Evolutionary conservation across 2,888 invertebrate species (phyloP), one percentile per base, ranked within the genome.

Genomic region (Drosophila fulvimacula): DNA sequence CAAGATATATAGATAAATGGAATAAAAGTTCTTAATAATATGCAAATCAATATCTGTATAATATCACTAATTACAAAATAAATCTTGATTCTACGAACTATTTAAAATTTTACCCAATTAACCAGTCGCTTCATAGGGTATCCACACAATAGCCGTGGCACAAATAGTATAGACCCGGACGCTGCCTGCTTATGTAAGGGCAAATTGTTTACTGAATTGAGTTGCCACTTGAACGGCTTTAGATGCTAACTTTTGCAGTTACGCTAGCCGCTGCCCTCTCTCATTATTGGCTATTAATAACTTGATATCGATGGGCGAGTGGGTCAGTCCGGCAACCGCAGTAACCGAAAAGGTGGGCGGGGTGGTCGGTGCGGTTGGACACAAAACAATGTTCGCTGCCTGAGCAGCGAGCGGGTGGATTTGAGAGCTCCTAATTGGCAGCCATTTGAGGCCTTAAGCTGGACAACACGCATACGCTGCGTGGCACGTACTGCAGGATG

Each of bases 241-340:
- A 10, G 30, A 15, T 65, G 76, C 44, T 59, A 66, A 64, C 64
- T 67, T 81, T 71, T 64, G 34, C 34, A n/a, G 34, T 13, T 44
- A 15, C 21, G 21, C 34, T 17, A 19, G 10, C 19, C 13, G 7
- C 21, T 21, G 21, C 42, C 13, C 27, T 13, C 24, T 0, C 11
- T 5, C 41, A 78, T 81, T 75, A 89, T 89, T 88, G 88, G 75
- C 76, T 81, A 88, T 89, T 89, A 89, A 89, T 89, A 85, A 88
- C 81, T 82, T 79, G 80, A 88, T 88, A 85, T 85, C 88, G 89
- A 85, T 85, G 73, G 68, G 84, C 69, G 46, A 53, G 63, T 42
- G 34, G 55, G 44, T 62, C 64, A 56, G 59, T 63, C 38, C 61
- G 63, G 61, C 69, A 74, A 74, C 89, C 88, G 49, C 85, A 79